Base-by-base conservation (phyloP, 2,113 vertebrate species). In the Paralichthys olivaceus region DNA sequence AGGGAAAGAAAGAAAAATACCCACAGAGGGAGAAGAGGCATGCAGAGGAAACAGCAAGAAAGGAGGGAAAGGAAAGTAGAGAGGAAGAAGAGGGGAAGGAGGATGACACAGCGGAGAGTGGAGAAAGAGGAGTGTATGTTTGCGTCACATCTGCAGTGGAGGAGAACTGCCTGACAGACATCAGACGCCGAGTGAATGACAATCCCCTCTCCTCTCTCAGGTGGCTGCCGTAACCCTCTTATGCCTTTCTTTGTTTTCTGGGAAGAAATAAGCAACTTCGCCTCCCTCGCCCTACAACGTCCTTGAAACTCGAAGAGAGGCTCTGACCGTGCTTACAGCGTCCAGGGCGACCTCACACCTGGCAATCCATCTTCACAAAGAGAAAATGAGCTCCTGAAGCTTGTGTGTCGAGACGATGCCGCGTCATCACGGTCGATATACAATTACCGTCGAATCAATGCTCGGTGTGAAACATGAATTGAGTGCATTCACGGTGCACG, bases 141-240 rank as follows among this genome's bases (percentile, higher is more conserved):
- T 86, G 85, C 80, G 84, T 92, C 90, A 92, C 84, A 90, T 87
- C 91, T 91, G 91, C 91, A 92, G 91, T 86, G 84, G 84, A 89
- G 89, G 83, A 90, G 83, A 90, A 91, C 84, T 77, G 87, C 69
- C 86, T 91, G 91, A 89, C 90, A 89, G 85, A 49, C 85, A 91
- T 91, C 88, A 91, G 73, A 91, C 72, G 69, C 86, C 68, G 72
- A 25, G 86, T 85, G 91, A 91, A 93, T 91, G 87, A 90, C 84
- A 91, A 91, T 90, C 80, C 85, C 67, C 60, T 62, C 79, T 81
- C 75, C 75, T 83, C 74, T 83, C 69, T 90, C 83, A 90, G 89
- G 84, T 85, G 80, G 68, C 72, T 75, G 61, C 9, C n/a, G 73
- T 25, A 66, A 66, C 43, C 55, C 43, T 56, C 40, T 57, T 75